Conservation (phyloP, 2,888 invertebrate genomes). For the Entomobrya proxima region DNA sequence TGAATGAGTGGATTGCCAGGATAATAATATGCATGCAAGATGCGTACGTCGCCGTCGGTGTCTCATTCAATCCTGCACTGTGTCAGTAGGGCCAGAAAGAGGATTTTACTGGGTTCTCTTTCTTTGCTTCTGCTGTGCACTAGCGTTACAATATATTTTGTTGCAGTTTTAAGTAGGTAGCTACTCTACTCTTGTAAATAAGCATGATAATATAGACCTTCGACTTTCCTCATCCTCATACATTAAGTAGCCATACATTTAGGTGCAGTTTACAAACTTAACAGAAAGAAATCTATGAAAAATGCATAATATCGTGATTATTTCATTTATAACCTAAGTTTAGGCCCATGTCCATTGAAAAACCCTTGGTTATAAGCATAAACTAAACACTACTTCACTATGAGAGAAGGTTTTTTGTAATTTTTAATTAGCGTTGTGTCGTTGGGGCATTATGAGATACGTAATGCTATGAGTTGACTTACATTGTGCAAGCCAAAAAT, state of each 20-base stretch:
- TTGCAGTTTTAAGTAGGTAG: too few species aligned
- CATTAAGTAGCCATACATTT: too few species aligned
- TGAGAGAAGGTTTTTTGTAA: too few species aligned
- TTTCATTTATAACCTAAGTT: neutral
- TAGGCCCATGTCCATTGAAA: slow-evolving; percentile 12
- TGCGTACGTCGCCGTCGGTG: slow-evolving; percentile 24
- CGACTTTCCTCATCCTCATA: too few species aligned
- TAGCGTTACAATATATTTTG: too few species aligned
- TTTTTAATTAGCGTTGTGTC: neutral
- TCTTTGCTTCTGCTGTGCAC: too few species aligned
- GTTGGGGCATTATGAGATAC: neutral
- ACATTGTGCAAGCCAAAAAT: too few species aligned
- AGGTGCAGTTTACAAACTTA: too few species aligned
- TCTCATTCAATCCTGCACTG: slow-evolving; percentile 58
- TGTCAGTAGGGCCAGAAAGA: slow-evolving; percentile 60
- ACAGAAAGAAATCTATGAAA: too few species aligned
- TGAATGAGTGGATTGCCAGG: neutral
- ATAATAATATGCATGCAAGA: slow-evolving; percentile 1
- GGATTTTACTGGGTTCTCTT: too few species aligned
- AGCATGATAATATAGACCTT: too few species aligned
- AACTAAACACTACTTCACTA: neutral
- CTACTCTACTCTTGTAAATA: too few species aligned
- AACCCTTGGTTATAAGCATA: neutral
- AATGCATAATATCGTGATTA: neutral
- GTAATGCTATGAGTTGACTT: neutral